Evolutionary conservation across 2,113 vertebrate genomes (phyloP).

Genomic region (Ictidomys tridecemlineatus): DNA sequence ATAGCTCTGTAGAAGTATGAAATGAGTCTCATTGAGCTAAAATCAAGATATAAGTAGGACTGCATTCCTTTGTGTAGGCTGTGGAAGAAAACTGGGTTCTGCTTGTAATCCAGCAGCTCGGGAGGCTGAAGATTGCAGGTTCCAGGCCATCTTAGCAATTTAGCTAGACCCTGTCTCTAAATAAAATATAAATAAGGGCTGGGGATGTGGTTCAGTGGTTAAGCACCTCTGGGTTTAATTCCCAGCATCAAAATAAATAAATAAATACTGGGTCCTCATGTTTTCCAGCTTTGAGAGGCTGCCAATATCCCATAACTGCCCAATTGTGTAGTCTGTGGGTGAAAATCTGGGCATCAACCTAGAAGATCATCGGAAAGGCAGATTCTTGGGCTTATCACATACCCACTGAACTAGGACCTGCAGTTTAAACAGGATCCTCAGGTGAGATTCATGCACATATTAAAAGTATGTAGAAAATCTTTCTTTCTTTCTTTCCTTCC

Average conservation of each 20-base stretch:
- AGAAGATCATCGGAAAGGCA: background rate
- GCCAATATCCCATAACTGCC: background rate
- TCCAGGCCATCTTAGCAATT: too few relatives aligned
- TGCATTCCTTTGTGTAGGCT: background rate
- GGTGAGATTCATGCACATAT: background rate
- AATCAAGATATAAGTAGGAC: background rate
- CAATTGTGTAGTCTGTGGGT: background rate
- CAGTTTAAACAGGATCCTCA: background rate
- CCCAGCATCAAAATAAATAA: too few relatives aligned
- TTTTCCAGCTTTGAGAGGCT: background rate
- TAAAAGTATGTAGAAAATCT: background rate
- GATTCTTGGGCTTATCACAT: background rate
- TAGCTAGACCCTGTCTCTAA: too few relatives aligned
- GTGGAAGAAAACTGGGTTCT: background rate
- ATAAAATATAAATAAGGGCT: too few relatives aligned
- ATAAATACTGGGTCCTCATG: background rate
- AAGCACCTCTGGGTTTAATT: too few relatives aligned
- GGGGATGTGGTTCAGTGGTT: too few relatives aligned
- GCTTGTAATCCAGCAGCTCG: too few relatives aligned
- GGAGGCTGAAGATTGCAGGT: too few relatives aligned
- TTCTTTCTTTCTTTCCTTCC: too few relatives aligned
- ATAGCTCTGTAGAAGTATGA: background rate
- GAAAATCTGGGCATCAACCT: background rate
- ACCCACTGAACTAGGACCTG: background rate
- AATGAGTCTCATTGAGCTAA: background rate